phyloP scores from a whole-genome alignment of 1,140 invertebrate species.

The Calosoma granatense region DNA sequence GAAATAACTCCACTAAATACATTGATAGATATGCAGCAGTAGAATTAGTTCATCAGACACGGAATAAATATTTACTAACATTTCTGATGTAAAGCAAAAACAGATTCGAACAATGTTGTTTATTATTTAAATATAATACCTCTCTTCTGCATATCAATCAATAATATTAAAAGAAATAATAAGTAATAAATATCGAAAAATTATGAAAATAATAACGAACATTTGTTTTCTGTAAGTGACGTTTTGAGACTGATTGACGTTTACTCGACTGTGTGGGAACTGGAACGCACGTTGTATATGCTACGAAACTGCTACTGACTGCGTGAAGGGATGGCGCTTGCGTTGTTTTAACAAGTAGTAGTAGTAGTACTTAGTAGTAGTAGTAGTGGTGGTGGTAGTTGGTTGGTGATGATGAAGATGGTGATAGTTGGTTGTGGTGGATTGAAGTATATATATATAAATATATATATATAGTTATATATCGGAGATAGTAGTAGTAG shows the following conservation, averaged over 20 bases:
- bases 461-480: too few relatives aligned
- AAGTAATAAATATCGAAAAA: neutral
- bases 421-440: constrained; percentile 18
- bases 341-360: constrained; percentile 12
- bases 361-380: constrained; percentile 25
- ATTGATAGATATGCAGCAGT: too few relatives aligned
- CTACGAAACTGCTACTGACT: constrained; percentile 11
- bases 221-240: neutral
- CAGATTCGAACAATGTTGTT: too few relatives aligned
- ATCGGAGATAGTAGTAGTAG: too few relatives aligned
- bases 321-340: constrained; percentile 8
- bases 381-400: constrained; percentile 23
- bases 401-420: neutral
- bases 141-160: too few relatives aligned
- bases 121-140: too few relatives aligned
- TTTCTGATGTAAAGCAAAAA: too few relatives aligned
- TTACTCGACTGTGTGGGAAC: neutral
- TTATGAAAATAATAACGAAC: neutral
- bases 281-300: neutral
- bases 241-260: neutral
- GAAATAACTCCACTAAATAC: too few relatives aligned
- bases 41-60: too few relatives aligned
- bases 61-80: too few relatives aligned
- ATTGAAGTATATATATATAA: too few relatives aligned
- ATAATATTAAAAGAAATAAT: neutral